A percentile compares a stretch with the other conserved stretches of the same genome.
phyloP scores from a whole-genome alignment of 1,140 invertebrate species.

The Aporrectodea caliginosa region DNA sequence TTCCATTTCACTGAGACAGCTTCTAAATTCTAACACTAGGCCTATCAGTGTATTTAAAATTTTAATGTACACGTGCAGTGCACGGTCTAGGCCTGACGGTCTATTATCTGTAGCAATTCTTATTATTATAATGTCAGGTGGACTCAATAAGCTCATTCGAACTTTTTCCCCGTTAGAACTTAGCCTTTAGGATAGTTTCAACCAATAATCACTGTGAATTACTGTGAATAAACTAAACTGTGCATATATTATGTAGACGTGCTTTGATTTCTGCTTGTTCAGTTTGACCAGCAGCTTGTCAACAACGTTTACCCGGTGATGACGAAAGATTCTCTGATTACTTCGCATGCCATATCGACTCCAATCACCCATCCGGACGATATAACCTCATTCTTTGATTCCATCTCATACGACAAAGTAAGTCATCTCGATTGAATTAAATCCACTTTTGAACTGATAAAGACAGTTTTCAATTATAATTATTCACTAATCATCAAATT shows the following conservation, averaged over 20 bases:
- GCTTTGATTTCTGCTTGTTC: conserved; percentile 8
- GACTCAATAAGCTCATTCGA: too few species aligned
- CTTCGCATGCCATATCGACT: conserved; percentile 56
- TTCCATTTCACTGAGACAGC: too few species aligned
- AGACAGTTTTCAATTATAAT: too few species aligned
- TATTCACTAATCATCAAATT: too few species aligned
- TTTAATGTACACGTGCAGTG: too few species aligned
- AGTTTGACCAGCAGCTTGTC: conserved; percentile 47
- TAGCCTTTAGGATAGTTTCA: neutral
- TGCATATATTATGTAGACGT: neutral
- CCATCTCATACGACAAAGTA: conserved; percentile 54
- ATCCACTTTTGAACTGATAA: too few species aligned
- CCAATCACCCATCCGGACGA: conserved; percentile 48
- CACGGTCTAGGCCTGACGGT: too few species aligned
- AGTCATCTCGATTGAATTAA: neutral
- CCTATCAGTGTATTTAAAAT: too few species aligned
- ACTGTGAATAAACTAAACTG: neutral
- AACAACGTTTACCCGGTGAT: conserved; percentile 52
- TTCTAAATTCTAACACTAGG: too few species aligned
- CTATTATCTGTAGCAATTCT: too few species aligned
- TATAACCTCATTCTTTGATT: conserved; percentile 50
- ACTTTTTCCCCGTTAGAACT: neutral
- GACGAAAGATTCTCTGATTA: conserved; percentile 55
- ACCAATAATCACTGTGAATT: too few species aligned
- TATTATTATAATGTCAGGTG: neutral